Percentiles rank a stretch among this genome's conserved stretches.
phyloP scores from a whole-genome alignment of 2,113 vertebrate genomes.

The Pseudolaguvia tuberculata region DNA sequence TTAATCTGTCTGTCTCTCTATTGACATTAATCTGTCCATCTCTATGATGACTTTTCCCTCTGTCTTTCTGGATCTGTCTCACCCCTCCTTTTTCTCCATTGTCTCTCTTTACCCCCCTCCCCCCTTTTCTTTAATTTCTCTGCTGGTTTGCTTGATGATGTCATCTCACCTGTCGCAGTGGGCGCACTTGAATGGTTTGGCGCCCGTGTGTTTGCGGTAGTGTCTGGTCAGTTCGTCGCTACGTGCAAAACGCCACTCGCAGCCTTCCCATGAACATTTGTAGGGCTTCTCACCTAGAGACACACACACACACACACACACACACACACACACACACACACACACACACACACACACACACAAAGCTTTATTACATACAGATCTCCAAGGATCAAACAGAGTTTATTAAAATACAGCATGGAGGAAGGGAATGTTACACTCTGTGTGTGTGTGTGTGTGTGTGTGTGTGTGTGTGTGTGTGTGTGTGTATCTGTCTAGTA shows the following conservation, averaged over 20 bases:
- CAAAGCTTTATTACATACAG: conserved; percentile 14
- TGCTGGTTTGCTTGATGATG: not conserved
- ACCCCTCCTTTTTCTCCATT: not conserved
- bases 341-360: conserved; percentile 39
- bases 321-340: conserved; percentile 31
- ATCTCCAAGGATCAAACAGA: conserved; percentile 30
- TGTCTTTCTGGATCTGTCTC: not conserved
- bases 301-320: conserved; percentile 19
- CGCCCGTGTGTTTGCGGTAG: conserved; percentile 99
- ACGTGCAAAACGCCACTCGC: conserved; percentile 98
- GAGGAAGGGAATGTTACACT: not conserved
- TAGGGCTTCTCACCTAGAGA: conserved; percentile 93
- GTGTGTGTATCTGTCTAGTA: conserved; percentile 33
- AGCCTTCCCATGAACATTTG: conserved; percentile 99
- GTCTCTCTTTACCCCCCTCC: too few relatives aligned
- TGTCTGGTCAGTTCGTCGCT: conserved; percentile 98
- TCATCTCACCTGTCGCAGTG: conserved; percentile 94
- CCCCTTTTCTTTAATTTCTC: not conserved
- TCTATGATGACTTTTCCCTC: not conserved
- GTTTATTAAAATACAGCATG: conserved; percentile 46
- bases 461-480: conserved; percentile 1
- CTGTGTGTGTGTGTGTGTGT: not conserved
- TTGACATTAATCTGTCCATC: not conserved
- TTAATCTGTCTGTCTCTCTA: not conserved
- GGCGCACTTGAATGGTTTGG: conserved; percentile 99